phyloP scores from a whole-genome alignment of 2,113 vertebrate species.

The Gymnobelideus leadbeateri region DNA sequence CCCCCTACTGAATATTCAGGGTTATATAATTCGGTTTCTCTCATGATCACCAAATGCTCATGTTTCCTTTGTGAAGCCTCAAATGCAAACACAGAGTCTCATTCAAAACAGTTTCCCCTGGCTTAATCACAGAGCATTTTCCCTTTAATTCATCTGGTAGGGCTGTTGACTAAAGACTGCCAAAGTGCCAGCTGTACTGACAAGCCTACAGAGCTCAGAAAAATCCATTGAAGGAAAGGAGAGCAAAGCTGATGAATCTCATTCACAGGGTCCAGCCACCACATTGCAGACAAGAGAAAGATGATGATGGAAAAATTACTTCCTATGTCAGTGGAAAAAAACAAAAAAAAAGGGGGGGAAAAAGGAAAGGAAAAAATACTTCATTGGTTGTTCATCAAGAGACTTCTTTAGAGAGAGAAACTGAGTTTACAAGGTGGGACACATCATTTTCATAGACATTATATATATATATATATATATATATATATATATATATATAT shows the following conservation, averaged over 20 bases:
- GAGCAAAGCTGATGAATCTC: conserved; percentile 35
- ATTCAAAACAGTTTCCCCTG: conserved; percentile 29
- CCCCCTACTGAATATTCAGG: background rate
- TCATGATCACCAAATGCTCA: background rate
- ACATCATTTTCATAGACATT: background rate
- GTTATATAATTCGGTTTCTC: conserved; percentile 24
- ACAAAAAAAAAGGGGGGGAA: conserved; percentile 27
- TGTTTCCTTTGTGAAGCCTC: conserved; percentile 31
- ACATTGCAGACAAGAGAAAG: conserved; percentile 12
- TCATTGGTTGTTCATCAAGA: conserved; percentile 30
- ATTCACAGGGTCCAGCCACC: background rate
- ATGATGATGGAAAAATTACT: conserved; percentile 6
- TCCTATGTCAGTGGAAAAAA: conserved; percentile 15
- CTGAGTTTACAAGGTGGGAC: background rate
- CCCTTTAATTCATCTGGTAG: conserved; percentile 29
- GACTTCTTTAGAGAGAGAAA: conserved; percentile 23
- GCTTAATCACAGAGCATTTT: background rate
- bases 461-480: background rate
- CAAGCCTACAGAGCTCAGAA: conserved; percentile 43
- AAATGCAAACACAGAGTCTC: conserved; percentile 29
- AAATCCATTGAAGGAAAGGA: conserved; percentile 34
- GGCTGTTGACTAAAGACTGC: conserved; percentile 30
- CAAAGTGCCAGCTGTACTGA: background rate
- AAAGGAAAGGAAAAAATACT: conserved; percentile 27
- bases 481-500: background rate